Evolutionary conservation across 2,113 vertebrate species (phyloP).

Genomic region (Chamaea fasciata): DNA sequence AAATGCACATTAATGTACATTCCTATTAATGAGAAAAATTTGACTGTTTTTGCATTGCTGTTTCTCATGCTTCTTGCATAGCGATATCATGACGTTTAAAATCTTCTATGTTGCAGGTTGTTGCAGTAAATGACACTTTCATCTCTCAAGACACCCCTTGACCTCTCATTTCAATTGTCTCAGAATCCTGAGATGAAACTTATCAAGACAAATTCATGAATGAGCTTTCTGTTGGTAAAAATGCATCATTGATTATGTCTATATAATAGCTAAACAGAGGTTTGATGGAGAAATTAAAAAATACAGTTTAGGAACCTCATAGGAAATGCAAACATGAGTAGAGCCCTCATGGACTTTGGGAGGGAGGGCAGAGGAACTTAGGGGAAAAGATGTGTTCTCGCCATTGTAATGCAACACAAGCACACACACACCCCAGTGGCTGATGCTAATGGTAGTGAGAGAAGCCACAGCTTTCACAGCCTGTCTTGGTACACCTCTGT

Average conservation of each 20-base stretch:
- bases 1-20: background rate
- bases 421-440: too few species aligned
- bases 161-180: background rate
- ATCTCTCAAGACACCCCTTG: background rate
- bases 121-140: background rate
- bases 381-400: background rate
- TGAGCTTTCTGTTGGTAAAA: background rate
- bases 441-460: background rate
- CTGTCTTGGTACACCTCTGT: background rate
- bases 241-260: background rate
- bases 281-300: background rate
- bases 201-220: background rate
- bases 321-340: background rate
- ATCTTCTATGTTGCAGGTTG: background rate
- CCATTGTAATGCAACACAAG: fast-evolving
- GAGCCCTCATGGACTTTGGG: background rate
- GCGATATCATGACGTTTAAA: background rate
- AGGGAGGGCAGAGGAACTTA: background rate
- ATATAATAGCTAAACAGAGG: background rate
- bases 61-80: background rate
- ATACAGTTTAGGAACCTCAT: background rate
- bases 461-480: background rate
- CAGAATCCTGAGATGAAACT: background rate
- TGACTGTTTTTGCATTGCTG: background rate
- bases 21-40: background rate